A percentile compares a stretch with the other conserved stretches of the same genome.
These are phyloP conservation scores for Aurelia sp. DNA, from an alignment of 30 jellyfish, hydroid and myxozoan species.

Conservation along the genomic window DNA sequence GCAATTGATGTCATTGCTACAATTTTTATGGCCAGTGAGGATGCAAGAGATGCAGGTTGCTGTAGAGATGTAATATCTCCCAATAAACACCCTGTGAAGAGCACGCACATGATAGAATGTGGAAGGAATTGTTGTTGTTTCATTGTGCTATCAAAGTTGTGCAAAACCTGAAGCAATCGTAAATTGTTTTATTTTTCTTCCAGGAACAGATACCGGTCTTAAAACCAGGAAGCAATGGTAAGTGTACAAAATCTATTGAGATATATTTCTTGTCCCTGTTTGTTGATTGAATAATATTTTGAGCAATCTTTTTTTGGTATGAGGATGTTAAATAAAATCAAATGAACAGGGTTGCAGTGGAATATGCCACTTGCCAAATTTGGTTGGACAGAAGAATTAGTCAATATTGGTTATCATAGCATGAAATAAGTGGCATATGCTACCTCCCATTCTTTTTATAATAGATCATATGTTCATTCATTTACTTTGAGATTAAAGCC, in stretches of 20 bases:
- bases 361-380: too few species aligned
- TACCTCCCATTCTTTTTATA: not conserved
- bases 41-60: too few species aligned
- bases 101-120: not conserved
- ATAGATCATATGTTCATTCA: not conserved
- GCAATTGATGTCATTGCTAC: too few species aligned
- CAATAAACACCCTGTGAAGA: too few species aligned
- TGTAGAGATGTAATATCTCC: too few species aligned
- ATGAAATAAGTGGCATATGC: not conserved
- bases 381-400: too few species aligned
- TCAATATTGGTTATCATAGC: not conserved
- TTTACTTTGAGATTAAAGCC: not conserved
- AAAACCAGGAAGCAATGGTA: constrained; percentile 89
- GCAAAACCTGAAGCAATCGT: not conserved
- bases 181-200: not conserved
- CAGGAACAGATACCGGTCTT: constrained; percentile 84
- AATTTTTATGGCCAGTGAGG: too few species aligned
- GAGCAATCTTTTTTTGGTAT: too few species aligned
- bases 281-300: too few species aligned
- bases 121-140: not conserved
- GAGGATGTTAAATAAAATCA: too few species aligned
- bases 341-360: too few species aligned
- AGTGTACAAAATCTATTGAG: not conserved
- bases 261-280: too few species aligned
- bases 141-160: not conserved